Evolutionary conservation across 2,113 vertebrate species (phyloP), one percentile per base, ranked within the genome.

Genomic region (Talpa occidentalis): DNA sequence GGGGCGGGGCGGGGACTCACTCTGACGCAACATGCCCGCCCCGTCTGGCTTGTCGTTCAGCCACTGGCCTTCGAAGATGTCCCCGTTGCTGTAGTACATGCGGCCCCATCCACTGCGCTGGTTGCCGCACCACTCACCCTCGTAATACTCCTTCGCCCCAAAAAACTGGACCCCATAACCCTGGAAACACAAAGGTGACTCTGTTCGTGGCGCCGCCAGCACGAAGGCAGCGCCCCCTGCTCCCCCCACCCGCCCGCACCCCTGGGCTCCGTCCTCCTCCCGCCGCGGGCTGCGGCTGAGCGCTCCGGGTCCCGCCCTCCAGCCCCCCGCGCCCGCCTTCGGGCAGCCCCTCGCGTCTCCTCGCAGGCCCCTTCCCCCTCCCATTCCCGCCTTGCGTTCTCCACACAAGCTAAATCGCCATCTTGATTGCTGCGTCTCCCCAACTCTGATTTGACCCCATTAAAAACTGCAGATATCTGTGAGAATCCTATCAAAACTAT

Each of bases 21-120:
- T 93, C 70, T 98, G 97, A 22, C 12, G 96, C 87, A 99, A 90
- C 96, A 98, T 97, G 44, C 99, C 99, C 52, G 98, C 97, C 30
- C 99, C 99, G 0, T 98, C 44, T 1, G 93, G 98, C 85, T 97
- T 97, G 97, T 99, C 98, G 2, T 91, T 73, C 84, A 96, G 69
- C 99, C 99, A 99, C 70, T 99, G 98, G 82, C 99, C 99, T 83
- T 99, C 99, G 16, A 99, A 99, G 88, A 98, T 79, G 67, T 99
- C 98, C 19, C 99, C 99, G 0, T 98, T 98, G 49, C 49, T 70
- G 95, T 99, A 98, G 94, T 97, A 97, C 98, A 99, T 99, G 80
- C 97, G 98, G 49, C 99, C 99, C 99, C 99, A 99, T 91, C 99
- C 99, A 1, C 97, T 98, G 19, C 99, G 98, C 79, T 97, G 77